A percentile compares a stretch with the other conserved stretches of the same genome.
phyloP scores from a whole-genome alignment of 2,888 invertebrate genomes.

The Ormyrus thymus region DNA sequence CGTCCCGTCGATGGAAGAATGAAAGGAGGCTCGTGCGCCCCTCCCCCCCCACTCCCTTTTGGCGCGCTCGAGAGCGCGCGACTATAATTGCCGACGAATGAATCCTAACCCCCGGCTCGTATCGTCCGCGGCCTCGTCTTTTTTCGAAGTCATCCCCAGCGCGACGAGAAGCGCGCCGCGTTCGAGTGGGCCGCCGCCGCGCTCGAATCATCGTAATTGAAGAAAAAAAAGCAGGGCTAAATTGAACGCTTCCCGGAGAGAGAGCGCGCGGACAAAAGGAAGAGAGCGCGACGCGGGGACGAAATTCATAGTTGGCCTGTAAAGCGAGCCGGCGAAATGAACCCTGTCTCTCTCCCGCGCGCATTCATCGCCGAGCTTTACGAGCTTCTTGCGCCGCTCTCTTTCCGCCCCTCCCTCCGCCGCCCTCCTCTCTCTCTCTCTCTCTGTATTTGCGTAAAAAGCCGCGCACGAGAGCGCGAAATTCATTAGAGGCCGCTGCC shows the following conservation, averaged over 20 bases:
- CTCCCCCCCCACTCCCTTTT: no score
- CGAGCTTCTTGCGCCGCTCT: slow-evolving; percentile 19
- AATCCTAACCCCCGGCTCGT: slow-evolving; percentile 29
- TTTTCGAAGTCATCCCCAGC: no score
- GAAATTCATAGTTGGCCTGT: slow-evolving; percentile 31
- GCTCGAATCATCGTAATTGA: slow-evolving; percentile 35
- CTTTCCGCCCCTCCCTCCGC: not conserved
- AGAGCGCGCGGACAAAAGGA: not conserved
- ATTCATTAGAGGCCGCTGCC: slow-evolving; percentile 47
- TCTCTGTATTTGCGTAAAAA: no score
- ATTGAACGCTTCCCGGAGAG: not conserved
- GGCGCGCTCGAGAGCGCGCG: slow-evolving; percentile 4
- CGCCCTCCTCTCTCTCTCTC: slow-evolving; percentile 14
- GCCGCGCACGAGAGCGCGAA: slow-evolving; percentile 52
- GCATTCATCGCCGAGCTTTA: slow-evolving; percentile 47
- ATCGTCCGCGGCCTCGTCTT: not conserved
- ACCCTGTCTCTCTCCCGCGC: slow-evolving; percentile 13
- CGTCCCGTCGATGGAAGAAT: no score
- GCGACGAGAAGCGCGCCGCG: not conserved
- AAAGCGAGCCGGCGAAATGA: slow-evolving; percentile 30
- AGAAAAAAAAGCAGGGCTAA: slow-evolving; percentile 1
- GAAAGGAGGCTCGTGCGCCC: no score
- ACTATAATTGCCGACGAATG: slow-evolving; percentile 37
- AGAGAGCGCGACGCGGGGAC: not conserved
- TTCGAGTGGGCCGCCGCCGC: slow-evolving; percentile 4